phyloP scores from a whole-genome alignment of 1,140 invertebrate species.

The Camponotus pennsylvanicus region DNA sequence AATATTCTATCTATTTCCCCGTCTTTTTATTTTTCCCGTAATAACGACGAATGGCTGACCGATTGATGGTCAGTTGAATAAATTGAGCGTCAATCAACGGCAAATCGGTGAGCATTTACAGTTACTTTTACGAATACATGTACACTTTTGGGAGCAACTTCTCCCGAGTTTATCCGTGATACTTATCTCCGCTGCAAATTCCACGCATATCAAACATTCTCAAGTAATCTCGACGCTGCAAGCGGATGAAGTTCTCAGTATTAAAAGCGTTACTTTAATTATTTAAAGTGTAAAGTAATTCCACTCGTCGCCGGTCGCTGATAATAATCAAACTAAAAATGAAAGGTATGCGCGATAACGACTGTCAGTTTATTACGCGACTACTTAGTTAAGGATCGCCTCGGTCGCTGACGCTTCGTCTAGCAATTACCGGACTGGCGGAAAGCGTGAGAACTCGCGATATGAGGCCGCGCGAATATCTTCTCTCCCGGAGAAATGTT shows the following conservation, averaged over 20 bases:
- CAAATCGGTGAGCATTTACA: conserved; percentile 11
- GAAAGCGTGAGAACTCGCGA: conserved; percentile 60
- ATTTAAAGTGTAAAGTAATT: conserved; percentile 69
- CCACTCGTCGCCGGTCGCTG: conserved; percentile 51
- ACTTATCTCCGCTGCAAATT: conserved; percentile 45
- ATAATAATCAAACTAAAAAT: conserved; percentile 67
- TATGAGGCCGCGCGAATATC: conserved; percentile 21
- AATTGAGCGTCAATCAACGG: conserved; percentile 2
- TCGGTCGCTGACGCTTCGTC: conserved; percentile 44
- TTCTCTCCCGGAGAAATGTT: background rate
- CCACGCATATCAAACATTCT: conserved; percentile 31
- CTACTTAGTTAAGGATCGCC: conserved; percentile 65
- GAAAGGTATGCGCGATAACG: conserved; percentile 65
- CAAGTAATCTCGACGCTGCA: conserved; percentile 1
- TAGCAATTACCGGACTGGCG: conserved; percentile 59
- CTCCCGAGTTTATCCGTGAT: conserved; percentile 6
- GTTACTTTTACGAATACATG: conserved; percentile 39
- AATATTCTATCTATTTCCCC: background rate
- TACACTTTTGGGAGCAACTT: conserved; percentile 23
- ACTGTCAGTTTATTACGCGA: conserved; percentile 68
- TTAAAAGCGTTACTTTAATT: conserved; percentile 67
- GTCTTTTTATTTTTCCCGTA: background rate
- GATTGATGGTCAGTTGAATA: conserved; percentile 31
- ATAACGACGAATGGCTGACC: conserved; percentile 17
- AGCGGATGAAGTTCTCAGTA: conserved; percentile 53